Conservation (phyloP, 1,140 invertebrate genomes). For the Trichonephila clavipes region DNA sequence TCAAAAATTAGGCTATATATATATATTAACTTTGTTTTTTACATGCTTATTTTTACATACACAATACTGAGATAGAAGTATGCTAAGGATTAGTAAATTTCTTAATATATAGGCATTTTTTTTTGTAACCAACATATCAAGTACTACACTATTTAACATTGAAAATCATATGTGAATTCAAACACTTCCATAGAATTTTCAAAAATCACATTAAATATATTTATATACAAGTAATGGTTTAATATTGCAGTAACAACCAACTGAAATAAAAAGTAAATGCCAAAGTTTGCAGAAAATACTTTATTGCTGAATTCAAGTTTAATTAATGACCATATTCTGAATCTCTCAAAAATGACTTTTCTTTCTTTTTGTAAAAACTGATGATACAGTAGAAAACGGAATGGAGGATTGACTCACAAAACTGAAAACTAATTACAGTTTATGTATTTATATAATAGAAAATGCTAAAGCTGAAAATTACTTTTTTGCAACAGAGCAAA, state of each 20-base stretch:
- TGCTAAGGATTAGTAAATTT: too few relatives aligned
- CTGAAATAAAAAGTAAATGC: background rate
- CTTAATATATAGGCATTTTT: too few relatives aligned
- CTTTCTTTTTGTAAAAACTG: conserved; percentile 35
- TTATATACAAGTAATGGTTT: too few relatives aligned
- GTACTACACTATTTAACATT: too few relatives aligned
- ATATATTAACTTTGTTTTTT: too few relatives aligned
- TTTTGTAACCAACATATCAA: too few relatives aligned
- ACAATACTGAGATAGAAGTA: too few relatives aligned
- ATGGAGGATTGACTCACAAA: conserved; percentile 55
- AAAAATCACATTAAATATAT: too few relatives aligned
- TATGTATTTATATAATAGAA: conserved; percentile 13
- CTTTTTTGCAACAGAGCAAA: background rate
- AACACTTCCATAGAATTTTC: too few relatives aligned
- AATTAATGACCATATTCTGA: conserved; percentile 28
- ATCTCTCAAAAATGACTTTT: conserved; percentile 47
- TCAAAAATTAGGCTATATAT: too few relatives aligned
- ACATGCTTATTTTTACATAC: too few relatives aligned
- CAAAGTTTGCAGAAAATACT: conserved; percentile 67
- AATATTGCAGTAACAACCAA: background rate
- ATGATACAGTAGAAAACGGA: conserved; percentile 49
- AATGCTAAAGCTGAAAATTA: conserved; percentile 5
- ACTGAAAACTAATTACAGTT: background rate
- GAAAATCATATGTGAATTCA: too few relatives aligned
- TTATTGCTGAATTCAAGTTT: conserved; percentile 51